These are phyloP conservation scores for Scomberomorus guttatus DNA, from an alignment of 2,797 vertebrate genomes.

Conservation along the genomic window DNA sequence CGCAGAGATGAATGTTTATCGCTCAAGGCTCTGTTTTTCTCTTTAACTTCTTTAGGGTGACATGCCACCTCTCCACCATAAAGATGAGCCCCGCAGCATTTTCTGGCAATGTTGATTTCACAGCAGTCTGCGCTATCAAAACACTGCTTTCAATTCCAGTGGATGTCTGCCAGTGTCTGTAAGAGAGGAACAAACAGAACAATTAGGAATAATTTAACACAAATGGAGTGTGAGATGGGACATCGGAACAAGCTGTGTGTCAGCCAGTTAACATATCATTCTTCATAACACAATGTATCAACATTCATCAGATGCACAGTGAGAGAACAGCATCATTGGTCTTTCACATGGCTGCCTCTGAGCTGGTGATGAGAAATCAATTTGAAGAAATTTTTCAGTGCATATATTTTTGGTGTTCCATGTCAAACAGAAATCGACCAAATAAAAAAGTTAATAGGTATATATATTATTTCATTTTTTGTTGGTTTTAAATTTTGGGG, in stretches of 20 bases:
- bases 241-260: slow-evolving; percentile 1
- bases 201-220: slow-evolving; percentile 36
- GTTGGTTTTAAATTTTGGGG: too few relatives aligned
- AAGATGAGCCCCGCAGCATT: slow-evolving; percentile 35
- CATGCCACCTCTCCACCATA: slow-evolving; percentile 11
- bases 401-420: not conserved
- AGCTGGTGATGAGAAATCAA: not conserved
- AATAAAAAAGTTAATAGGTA: not conserved
- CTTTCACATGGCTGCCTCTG: not conserved
- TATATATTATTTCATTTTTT: too few relatives aligned
- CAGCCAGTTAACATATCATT: slow-evolving; percentile 1
- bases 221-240: slow-evolving; percentile 1
- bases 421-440: not conserved
- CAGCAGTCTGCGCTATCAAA: slow-evolving; percentile 14
- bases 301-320: not conserved
- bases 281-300: not conserved
- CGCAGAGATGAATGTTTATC: slow-evolving; percentile 36
- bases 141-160: slow-evolving; percentile 22
- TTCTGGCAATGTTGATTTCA: slow-evolving; percentile 20
- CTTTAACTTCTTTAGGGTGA: slow-evolving; percentile 37
- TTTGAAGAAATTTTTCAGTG: not conserved
- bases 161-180: slow-evolving; percentile 49
- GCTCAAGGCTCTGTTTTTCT: slow-evolving; percentile 43
- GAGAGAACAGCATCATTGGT: not conserved
- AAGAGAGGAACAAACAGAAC: slow-evolving; percentile 45